Evolutionary conservation across 2,888 invertebrate genomes (phyloP), one percentile per base, ranked within the genome.

Genomic region (Chironomus tentans): DNA sequence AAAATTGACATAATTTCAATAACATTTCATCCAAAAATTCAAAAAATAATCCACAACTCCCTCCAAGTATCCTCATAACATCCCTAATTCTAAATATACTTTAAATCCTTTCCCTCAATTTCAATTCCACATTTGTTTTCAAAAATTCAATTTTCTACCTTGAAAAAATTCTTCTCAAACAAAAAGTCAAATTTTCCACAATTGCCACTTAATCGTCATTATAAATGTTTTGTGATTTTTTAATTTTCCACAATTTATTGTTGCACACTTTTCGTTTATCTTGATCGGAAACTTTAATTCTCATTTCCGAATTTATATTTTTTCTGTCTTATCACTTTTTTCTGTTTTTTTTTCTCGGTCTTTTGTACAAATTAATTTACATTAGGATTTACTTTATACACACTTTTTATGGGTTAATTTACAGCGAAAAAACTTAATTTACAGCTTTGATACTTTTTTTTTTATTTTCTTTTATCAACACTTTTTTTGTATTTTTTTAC

Each of bases 121-220:
- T 28, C 5, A 3, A 24, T 3, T 28, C 28, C 28, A 28, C 3
- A 28, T 28, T 24, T 3, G 5, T 38, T 38, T 4, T 2, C 38
- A 38, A 7, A 38, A 38, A 18, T 15, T 56, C 1, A 56, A 56
- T 56, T 18, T 15, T 56, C 56, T 38, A 56, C 56, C n/a, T 18
- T 18, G 18, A 56, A 56, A 15, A 56, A 56, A 4, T 28, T 28
- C n/a, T 15, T 56, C 18, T 56, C 38, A 38, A 38, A 38, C 38
- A 10, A 38, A 38, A 56, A 50, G 15, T 50, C 4, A 50, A 50
- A 50, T 50, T 50, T 50, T 50, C 15, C 15, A 50, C 50, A n/a
- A 15, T 48, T 46, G 47, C 47, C 48, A 70, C 70, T 70, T 70
- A 48, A 70, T 70, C 70, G 70, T 70, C 48, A 46, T 70, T 46